Conservation (phyloP, 2,888 invertebrate species). For the Scrobipalpa atriplicella region DNA sequence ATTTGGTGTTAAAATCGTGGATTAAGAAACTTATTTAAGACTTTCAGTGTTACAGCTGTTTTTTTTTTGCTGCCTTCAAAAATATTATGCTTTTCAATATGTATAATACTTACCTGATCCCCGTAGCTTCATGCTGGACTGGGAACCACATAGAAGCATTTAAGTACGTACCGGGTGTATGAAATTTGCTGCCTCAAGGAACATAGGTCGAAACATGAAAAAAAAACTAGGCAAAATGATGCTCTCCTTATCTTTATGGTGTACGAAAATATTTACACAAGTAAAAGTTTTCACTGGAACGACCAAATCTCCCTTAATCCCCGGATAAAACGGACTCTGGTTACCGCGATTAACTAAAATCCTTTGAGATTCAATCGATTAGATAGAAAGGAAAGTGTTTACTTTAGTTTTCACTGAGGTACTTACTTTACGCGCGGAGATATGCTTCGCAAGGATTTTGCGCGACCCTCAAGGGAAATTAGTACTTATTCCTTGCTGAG, state of each 20-base stretch:
- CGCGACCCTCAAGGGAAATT: slow-evolving; percentile 6
- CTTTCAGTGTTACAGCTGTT: not conserved
- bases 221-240: not conserved
- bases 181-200: too few species aligned
- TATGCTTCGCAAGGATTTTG: not conserved
- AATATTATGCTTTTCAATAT: too few species aligned
- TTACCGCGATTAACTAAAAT: slow-evolving; percentile 12
- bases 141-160: too few species aligned
- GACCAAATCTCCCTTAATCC: not conserved
- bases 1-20: not conserved
- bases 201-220: too few species aligned
- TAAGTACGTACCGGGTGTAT: too few species aligned
- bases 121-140: too few species aligned
- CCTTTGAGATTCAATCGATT: slow-evolving; percentile 8
- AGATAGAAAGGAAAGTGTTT: slow-evolving; percentile 8
- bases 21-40: not conserved
- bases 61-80: not conserved
- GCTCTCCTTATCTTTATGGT: not conserved
- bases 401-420: not conserved
- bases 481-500: not conserved
- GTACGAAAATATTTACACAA: not conserved
- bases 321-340: not conserved
- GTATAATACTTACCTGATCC: too few species aligned
- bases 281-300: not conserved
- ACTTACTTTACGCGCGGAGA: not conserved